Evolutionary conservation across 2,888 invertebrate genomes (phyloP).

Genomic region (Euproctis similis): DNA sequence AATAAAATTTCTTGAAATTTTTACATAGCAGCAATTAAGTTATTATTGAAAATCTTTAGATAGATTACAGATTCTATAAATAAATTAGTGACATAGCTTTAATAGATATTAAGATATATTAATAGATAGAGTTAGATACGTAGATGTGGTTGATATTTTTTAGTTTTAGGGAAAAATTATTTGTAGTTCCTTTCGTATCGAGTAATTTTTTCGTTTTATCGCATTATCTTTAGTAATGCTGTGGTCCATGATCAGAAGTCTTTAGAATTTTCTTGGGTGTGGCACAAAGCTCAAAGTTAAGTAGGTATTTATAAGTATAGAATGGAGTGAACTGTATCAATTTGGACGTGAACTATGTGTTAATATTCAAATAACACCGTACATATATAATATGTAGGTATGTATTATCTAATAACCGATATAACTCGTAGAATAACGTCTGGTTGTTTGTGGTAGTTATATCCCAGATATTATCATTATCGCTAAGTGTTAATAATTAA

Average conservation of each 20-base stretch:
- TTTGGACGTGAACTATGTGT: constrained; percentile 17
- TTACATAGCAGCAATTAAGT: no score
- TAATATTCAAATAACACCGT: no score
- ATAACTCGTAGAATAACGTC: no score
- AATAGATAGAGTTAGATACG: constrained; percentile 21
- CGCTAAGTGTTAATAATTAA: no score
- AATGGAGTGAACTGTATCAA: constrained; percentile 11
- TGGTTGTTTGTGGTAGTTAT: no score
- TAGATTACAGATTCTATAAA: constrained; percentile 21
- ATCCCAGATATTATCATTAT: no score
- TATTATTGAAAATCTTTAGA: no score
- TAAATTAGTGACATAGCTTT: constrained; percentile 68
- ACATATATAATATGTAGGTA: no score
- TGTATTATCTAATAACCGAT: no score
- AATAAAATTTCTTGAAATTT: no score
- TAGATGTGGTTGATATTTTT: constrained; percentile 27
- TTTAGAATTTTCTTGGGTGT: constrained; percentile 21
- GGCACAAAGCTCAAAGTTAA: constrained; percentile 48
- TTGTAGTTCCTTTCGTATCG: constrained; percentile 16
- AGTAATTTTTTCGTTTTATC: constrained; percentile 12
- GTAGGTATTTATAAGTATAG: constrained; percentile 23
- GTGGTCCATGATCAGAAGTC: constrained; percentile 9
- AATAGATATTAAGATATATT: constrained; percentile 51
- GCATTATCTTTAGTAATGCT: constrained; percentile 13
- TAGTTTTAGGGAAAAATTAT: constrained; percentile 18